These are phyloP conservation scores for Pseudomyrmex gracilis DNA, from an alignment of 1,140 invertebrate genomes.

Conservation along the genomic window DNA sequence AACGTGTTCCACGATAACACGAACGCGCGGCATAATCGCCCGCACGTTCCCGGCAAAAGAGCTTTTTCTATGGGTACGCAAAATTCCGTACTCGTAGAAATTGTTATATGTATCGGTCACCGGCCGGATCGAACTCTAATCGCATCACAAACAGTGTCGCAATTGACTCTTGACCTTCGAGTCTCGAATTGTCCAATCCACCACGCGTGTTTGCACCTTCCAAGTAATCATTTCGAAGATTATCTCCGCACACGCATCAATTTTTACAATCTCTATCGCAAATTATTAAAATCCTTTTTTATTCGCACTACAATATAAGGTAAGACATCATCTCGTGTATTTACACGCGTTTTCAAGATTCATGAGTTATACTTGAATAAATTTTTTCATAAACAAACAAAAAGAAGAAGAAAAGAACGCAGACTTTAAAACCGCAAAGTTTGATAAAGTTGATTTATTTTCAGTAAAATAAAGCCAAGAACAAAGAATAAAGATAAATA, in stretches of 20 bases:
- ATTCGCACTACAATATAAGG: background rate
- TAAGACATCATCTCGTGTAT: no score
- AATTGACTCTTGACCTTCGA: slow-evolving; percentile 39
- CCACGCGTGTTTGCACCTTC: background rate
- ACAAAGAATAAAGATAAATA: background rate
- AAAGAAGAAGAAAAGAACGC: no score
- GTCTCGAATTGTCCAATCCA: slow-evolving; percentile 1
- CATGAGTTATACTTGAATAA: no score
- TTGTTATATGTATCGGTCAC: background rate
- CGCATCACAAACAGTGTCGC: slow-evolving; percentile 15
- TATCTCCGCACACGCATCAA: background rate
- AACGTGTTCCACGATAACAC: background rate
- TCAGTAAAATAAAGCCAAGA: background rate
- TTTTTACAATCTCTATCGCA: background rate
- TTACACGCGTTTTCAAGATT: no score
- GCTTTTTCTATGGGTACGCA: background rate
- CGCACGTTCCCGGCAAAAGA: background rate
- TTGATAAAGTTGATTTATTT: background rate
- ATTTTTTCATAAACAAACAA: no score
- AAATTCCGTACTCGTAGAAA: slow-evolving; percentile 10
- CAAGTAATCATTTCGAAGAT: background rate
- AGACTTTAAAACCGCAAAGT: no score
- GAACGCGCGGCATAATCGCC: background rate
- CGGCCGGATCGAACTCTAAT: background rate
- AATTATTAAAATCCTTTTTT: background rate